These are phyloP conservation scores for Listrodromus nycthemerus DNA, from an alignment of 2,888 invertebrate species.

Conservation along the genomic window DNA sequence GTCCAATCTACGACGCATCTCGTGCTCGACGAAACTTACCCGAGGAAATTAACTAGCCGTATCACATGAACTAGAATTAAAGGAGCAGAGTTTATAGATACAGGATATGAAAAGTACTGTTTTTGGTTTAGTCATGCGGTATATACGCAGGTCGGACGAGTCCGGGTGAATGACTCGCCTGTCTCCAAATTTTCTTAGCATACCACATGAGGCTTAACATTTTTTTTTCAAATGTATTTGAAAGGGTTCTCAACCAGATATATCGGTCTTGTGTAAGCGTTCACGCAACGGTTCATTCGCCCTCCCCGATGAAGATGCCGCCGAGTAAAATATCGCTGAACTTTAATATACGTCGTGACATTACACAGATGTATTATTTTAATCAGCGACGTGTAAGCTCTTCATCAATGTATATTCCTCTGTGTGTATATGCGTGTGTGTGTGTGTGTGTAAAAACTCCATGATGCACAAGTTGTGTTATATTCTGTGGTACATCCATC, in stretches of 20 bases:
- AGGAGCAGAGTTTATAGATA: neutral
- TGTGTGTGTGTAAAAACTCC: conserved; percentile 2
- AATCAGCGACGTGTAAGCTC: conserved; percentile 11
- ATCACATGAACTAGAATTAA: neutral
- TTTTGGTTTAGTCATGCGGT: neutral
- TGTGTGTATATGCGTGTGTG: neutral
- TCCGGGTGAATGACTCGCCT: neutral
- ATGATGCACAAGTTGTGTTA: neutral
- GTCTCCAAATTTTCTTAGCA: neutral
- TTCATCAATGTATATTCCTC: neutral
- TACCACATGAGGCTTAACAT: too few relatives aligned
- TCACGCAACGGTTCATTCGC: neutral
- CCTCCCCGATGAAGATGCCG: neutral
- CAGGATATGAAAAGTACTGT: neutral
- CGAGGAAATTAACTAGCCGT: neutral
- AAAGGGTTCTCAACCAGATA: neutral
- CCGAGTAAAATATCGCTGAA: neutral
- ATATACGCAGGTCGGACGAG: neutral
- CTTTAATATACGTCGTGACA: conserved; percentile 5
- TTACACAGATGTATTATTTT: conserved; percentile 18
- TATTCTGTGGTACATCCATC: conserved; percentile 1
- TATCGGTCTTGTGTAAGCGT: neutral
- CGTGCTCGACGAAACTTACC: conserved; percentile 4
- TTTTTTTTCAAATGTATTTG: too few relatives aligned
- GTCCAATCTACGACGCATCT: neutral